These are phyloP conservation scores for Junonia oenone DNA, from an alignment of 2,888 invertebrate genomes.

Conservation along the genomic window DNA sequence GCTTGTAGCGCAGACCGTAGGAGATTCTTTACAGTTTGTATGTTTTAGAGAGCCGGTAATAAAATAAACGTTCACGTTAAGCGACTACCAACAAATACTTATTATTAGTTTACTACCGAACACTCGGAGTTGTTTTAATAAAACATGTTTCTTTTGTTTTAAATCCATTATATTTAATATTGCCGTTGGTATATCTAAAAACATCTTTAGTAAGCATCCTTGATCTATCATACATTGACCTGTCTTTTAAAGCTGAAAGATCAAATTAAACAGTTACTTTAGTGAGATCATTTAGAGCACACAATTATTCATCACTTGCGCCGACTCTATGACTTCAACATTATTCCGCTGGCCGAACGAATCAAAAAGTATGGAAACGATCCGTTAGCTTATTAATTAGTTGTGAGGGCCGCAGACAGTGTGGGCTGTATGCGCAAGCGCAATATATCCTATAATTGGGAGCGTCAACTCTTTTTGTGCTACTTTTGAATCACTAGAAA, in stretches of 20 bases:
- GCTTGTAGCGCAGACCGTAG: constrained; percentile 6
- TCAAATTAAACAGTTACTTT: not conserved
- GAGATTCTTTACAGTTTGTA: constrained; percentile 12
- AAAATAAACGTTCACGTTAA: constrained; percentile 19
- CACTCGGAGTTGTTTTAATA: not conserved
- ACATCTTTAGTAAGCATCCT: too few species aligned
- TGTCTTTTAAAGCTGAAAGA: not conserved
- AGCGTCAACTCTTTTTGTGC: constrained; percentile 29
- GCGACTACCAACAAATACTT: constrained; percentile 4
- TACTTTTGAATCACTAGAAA: not conserved
- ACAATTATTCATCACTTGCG: not conserved
- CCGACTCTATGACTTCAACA: constrained; percentile 27
- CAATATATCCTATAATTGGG: constrained; percentile 47
- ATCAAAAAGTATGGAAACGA: constrained; percentile 54
- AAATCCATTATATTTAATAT: too few species aligned
- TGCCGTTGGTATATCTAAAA: too few species aligned
- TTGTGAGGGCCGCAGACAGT: constrained; percentile 43
- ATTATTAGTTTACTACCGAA: not conserved
- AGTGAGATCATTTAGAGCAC: not conserved
- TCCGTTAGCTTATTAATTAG: constrained; percentile 66
- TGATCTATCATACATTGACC: not conserved
- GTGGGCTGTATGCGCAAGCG: constrained; percentile 59
- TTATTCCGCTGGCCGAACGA: constrained; percentile 49
- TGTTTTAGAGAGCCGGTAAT: constrained; percentile 17
- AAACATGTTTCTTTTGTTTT: too few species aligned